Evolutionary conservation across 2,888 invertebrate species (phyloP).

Genomic region (Drosophila vallismaia): DNA sequence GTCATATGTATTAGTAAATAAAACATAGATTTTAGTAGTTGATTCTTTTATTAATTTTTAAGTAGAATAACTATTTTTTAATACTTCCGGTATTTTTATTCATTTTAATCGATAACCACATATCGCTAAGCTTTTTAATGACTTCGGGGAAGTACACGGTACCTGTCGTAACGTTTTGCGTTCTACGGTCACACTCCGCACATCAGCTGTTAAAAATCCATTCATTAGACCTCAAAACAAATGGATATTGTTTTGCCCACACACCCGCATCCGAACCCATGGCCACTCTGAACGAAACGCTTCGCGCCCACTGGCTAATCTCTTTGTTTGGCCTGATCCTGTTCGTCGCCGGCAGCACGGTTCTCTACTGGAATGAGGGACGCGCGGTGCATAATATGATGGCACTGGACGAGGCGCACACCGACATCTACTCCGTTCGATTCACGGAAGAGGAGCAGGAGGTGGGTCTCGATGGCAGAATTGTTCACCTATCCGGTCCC

Average conservation of each 20-base stretch:
- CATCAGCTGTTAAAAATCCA: constrained; percentile 18
- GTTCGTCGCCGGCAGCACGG: constrained; percentile 87
- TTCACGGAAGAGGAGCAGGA: constrained; percentile 89
- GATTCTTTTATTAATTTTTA: too few species aligned
- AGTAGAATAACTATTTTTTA: too few species aligned
- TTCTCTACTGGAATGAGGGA: constrained; percentile 94
- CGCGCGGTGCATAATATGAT: constrained; percentile 91
- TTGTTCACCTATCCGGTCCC: constrained; percentile 91
- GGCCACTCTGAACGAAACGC: constrained; percentile 75
- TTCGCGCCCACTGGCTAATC: constrained; percentile 87
- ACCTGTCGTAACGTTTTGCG: not conserved
- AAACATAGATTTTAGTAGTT: too few species aligned
- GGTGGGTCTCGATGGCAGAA: constrained; percentile 89
- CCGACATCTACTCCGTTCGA: constrained; percentile 85
- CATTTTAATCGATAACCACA: too few species aligned
- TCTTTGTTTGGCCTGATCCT: constrained; percentile 88
- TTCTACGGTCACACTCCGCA: not conserved
- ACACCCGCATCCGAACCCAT: constrained; percentile 26
- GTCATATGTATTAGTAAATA: too few species aligned
- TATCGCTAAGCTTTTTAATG: not conserved
- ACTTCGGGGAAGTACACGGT: not conserved
- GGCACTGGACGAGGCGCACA: constrained; percentile 90
- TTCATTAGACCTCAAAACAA: not conserved
- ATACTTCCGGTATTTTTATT: too few species aligned
- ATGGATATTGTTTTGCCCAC: constrained; percentile 12